Base-by-base conservation (phyloP, 2,797 vertebrate species). In the Chaenodraco wilsoni region DNA sequence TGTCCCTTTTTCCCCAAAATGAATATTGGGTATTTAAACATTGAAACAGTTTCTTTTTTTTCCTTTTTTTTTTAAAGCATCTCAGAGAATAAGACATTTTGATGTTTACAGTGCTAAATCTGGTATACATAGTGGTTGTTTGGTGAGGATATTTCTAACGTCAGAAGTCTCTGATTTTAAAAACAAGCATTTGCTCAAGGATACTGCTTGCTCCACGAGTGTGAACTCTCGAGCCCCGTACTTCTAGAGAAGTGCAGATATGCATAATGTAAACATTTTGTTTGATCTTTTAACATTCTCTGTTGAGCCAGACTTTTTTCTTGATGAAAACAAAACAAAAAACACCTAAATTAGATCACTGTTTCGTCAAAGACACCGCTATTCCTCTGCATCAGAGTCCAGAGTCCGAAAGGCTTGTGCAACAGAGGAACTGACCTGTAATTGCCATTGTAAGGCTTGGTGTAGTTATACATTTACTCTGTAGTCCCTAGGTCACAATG, bases 261-360 rank as follows among this genome's bases (percentile, higher is more conserved):
- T 95, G 95, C 96, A 95, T 95, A 87, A 97, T 98, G 98, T 98
- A 98, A 99, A 99, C 97, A 97, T 97, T 96, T 92, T 78, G 84
- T 91, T 90, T 91, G 82, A 84, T 86, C 82, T 77, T 76, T 76
- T 61, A 84, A 83, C 78, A 87, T 84, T 82, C 79, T 85, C 78
- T 71, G 94, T 95, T 95, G 94, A 97, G 95, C 95, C 95, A 94
- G 92, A 95, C 94, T 91, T 95, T 91, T 95, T 95, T 95, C 65
- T 95, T 94, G 94, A 96, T 96, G 94, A 95, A 95, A 65, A 58
- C 94, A 61, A 65, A 59, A 3, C 49, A 70, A 50, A 80, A 89
- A 86, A 89, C 87, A 89, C 78, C 66, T 67, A 87, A 79, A 86
- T 84, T 79, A 88, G 84, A 91, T 93, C 88, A 93, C 89, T 84